A percentile compares a stretch with the other conserved stretches of the same genome.
Conservation (phyloP, 2,888 invertebrate genomes). For the Tenodera sinensis region DNA sequence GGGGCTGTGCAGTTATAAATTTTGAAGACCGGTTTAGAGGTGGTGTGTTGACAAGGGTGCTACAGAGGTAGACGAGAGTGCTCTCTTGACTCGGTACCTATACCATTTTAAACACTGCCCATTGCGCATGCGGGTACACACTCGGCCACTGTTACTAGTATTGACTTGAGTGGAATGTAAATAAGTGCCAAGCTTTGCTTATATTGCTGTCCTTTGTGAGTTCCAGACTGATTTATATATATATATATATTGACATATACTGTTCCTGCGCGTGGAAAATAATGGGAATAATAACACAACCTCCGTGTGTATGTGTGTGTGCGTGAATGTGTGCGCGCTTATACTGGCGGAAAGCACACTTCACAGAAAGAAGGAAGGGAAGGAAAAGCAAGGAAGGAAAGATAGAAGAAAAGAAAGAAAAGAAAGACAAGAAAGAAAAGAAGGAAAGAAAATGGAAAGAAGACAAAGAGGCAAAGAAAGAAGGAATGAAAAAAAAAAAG, state of each 20-base stretch:
- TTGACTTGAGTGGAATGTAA: neutral
- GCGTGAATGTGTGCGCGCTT: too few species aligned
- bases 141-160: neutral
- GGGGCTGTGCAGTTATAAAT: neutral
- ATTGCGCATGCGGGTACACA: too few species aligned
- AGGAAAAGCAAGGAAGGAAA: too few species aligned
- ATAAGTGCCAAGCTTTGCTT: neutral
- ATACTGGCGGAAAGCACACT: too few species aligned
- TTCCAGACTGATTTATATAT: neutral
- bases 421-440: too few species aligned
- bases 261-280: neutral
- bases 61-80: neutral
- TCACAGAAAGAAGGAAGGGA: too few species aligned
- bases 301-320: too few species aligned
- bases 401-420: too few species aligned
- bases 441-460: too few species aligned
- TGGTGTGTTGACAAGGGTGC: neutral
- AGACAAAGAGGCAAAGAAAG: too few species aligned
- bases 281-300: neutral
- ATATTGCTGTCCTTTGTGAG: neutral
- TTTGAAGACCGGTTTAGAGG: neutral
- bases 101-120: neutral
- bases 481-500: too few species aligned
- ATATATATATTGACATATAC: neutral
- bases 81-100: neutral